Evolutionary conservation across 2,113 vertebrate genomes (phyloP), one percentile per base, ranked within the genome.

Genomic region (Phalacrocorax aristotelis): DNA sequence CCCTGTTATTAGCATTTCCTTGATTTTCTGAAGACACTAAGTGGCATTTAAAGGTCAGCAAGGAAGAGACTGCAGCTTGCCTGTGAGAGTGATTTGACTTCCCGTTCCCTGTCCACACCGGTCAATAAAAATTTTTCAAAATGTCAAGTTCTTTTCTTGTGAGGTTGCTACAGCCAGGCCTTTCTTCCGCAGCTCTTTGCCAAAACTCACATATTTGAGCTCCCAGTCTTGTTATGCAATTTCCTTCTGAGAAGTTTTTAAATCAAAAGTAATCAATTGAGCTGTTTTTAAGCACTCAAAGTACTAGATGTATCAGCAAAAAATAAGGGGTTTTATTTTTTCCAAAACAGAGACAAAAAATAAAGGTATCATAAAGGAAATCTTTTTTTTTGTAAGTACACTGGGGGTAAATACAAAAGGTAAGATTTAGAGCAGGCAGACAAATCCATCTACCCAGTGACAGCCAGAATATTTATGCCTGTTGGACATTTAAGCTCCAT

Each of bases 31-130:
- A 72, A 82, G 83, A 94, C 72, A 82, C 69, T 78, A 85, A 83
- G 82, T 80, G 91, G 57, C 66, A 97, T 96, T 97, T 96, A 96
- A 97, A 96, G 94, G 94, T 96, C 89, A 97, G 52, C 9, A 54
- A 93, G 92, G 89, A 95, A 95, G 72, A 89, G 81, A 76, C 78
- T 80, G 78, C 29, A 75, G 86, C 92, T 81, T 70, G 80, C 64
- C 70, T 91, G 77, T 48, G 93, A 88, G 81, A 96, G 75, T 71
- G 85, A 85, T 83, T 32, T 94, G 90, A 83, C 76, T 97, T 97
- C 97, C 95, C 3, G 23, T 96, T 97, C 87, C 87, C 87, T 89
- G 51, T 95, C 70, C 87, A 76, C 87, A 86, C 55, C 1, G 62
- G 95, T 95, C 93, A 96, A 93, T 87, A 91, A 87, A 72, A 88